Evolutionary conservation across 30 jellyfish, hydroid and myxozoan species (phyloP).

Genomic region (Morbakka virulenta): DNA sequence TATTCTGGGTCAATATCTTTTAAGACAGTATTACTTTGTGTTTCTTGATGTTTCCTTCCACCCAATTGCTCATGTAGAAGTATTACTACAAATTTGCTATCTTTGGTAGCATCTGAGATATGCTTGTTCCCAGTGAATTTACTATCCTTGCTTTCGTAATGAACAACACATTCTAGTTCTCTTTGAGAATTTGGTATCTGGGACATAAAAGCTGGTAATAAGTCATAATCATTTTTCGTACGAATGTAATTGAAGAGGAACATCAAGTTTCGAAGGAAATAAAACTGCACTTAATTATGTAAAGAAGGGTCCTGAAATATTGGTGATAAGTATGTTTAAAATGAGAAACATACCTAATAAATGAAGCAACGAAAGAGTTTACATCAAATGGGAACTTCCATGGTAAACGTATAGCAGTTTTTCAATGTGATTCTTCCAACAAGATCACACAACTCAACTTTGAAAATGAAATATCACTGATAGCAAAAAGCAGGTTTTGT

Average conservation of each 20-base stretch:
- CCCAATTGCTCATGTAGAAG: constrained; percentile 3
- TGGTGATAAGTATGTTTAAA: not conserved
- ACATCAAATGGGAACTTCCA: not conserved
- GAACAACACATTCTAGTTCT: constrained; percentile 22
- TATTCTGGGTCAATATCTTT: not conserved
- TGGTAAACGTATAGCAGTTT: not conserved
- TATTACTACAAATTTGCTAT: constrained; percentile 16
- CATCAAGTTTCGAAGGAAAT: not conserved
- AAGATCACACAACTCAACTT: not conserved
- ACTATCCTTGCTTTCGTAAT: constrained; percentile 11
- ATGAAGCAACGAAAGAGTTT: no score
- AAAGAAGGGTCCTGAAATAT: not conserved
- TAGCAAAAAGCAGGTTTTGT: not conserved
- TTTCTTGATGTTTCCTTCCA: constrained; percentile 20
- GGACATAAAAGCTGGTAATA: not conserved
- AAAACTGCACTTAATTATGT: not conserved
- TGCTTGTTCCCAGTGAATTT: not conserved
- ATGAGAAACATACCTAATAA: not conserved
- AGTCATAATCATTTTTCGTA: not conserved
- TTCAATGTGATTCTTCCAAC: not conserved
- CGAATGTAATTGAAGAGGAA: not conserved
- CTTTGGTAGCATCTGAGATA: constrained; percentile 19
- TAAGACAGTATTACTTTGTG: constrained; percentile 45
- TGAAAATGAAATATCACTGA: not conserved
- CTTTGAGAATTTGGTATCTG: not conserved